Percentiles rank a stretch among this genome's conserved stretches.
phyloP scores from a whole-genome alignment of 92 coral and sea anemone genomes.

The Parazoanthus swiftii region DNA sequence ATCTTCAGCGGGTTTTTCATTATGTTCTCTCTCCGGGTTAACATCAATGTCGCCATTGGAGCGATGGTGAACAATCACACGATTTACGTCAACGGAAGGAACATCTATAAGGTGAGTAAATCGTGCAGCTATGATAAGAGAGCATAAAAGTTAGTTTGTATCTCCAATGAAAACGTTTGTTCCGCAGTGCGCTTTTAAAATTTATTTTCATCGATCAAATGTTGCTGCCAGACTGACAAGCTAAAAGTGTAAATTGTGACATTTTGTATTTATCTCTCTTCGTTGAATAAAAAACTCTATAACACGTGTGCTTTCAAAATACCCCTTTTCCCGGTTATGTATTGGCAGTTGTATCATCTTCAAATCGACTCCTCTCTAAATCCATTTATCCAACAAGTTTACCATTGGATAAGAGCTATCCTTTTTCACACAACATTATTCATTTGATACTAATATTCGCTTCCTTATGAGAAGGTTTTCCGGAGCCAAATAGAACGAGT shows the following conservation, averaged over 20 bases:
- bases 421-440: too few relatives aligned
- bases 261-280: too few relatives aligned
- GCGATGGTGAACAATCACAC: slow-evolving; percentile 92
- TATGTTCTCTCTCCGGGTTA: slow-evolving; percentile 78
- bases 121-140: neutral
- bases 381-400: too few relatives aligned
- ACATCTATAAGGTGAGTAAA: slow-evolving; percentile 57
- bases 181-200: neutral
- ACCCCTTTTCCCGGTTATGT: too few relatives aligned
- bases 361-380: too few relatives aligned
- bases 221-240: neutral
- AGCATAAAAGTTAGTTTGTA: neutral
- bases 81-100: slow-evolving; percentile 63
- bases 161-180: neutral
- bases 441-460: neutral
- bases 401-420: too few relatives aligned
- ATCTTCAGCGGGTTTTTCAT: slow-evolving; percentile 77
- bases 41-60: slow-evolving; percentile 86
- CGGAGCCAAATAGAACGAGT: neutral
- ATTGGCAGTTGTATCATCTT: too few relatives aligned
- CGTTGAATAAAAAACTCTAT: too few relatives aligned
- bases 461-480: neutral
- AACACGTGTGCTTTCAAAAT: too few relatives aligned
- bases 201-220: too few relatives aligned
- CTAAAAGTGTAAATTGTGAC: too few relatives aligned